These are phyloP conservation scores for Avahi laniger DNA, from an alignment of 2,797 vertebrate genomes.

Conservation along the genomic window DNA sequence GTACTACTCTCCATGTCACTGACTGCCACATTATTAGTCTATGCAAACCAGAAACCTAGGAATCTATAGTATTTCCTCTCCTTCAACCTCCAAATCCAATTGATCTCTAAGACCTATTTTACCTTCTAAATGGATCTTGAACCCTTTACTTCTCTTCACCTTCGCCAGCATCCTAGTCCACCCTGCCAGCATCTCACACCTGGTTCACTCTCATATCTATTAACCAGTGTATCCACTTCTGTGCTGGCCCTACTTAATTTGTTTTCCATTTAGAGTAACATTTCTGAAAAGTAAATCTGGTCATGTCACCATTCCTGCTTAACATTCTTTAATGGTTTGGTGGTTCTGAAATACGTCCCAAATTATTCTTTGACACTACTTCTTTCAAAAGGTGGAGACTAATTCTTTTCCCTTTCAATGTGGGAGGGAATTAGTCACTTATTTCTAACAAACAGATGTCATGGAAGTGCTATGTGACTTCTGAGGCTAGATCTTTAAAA, in stretches of 20 bases:
- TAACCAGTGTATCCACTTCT: not conserved
- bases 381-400: not conserved
- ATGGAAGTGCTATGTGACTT: not conserved
- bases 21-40: not conserved
- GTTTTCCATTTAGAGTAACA: not conserved
- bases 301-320: not conserved
- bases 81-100: not conserved
- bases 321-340: not conserved
- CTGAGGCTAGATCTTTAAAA: not conserved
- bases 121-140: not conserved
- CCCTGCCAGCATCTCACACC: not conserved
- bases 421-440: not conserved
- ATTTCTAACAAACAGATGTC: not conserved
- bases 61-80: not conserved
- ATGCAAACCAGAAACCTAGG: not conserved
- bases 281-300: slow-evolving; percentile 19
- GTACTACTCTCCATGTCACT: not conserved
- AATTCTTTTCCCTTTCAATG: not conserved
- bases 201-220: not conserved
- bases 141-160: not conserved
- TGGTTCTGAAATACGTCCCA: slow-evolving; percentile 5
- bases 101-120: not conserved
- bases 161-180: not conserved
- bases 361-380: not conserved
- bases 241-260: not conserved